A percentile compares a stretch with the other conserved stretches of the same genome.
These are phyloP conservation scores for Herpailurus yagouaroundi DNA, from an alignment of 2,113 vertebrate genomes.

Conservation along the genomic window DNA sequence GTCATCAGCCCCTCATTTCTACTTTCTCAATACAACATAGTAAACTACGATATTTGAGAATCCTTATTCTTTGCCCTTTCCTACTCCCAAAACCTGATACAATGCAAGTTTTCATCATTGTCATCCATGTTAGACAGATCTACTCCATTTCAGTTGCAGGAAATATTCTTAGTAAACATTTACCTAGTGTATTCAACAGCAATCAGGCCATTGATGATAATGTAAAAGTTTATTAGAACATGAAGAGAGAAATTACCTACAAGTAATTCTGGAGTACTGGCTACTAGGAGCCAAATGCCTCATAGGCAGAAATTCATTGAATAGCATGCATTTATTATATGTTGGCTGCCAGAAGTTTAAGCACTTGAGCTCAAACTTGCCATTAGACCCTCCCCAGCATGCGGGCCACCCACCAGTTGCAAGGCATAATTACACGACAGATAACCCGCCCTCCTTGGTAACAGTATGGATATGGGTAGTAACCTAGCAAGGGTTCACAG, in stretches of 20 bases:
- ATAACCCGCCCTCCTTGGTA: slow-evolving; percentile 96
- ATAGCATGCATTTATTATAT: slow-evolving; percentile 78
- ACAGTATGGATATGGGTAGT: slow-evolving; percentile 96
- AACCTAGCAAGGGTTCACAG: slow-evolving; percentile 94
- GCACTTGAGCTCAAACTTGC: slow-evolving; percentile 48
- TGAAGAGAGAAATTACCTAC: slow-evolving; percentile 66
- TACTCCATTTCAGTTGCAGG: slow-evolving; percentile 30
- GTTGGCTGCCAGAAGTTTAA: slow-evolving; percentile 56
- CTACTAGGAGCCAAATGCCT: slow-evolving; percentile 68
- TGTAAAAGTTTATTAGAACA: slow-evolving; percentile 5
- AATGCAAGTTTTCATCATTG: neutral
- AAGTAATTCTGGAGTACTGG: slow-evolving; percentile 64
- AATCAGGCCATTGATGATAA: slow-evolving; percentile 53
- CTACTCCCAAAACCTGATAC: neutral
- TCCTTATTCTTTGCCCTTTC: slow-evolving; percentile 31
- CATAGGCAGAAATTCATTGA: slow-evolving; percentile 69
- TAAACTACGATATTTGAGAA: slow-evolving; percentile 43
- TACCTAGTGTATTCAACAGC: neutral
- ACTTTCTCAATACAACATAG: slow-evolving; percentile 35
- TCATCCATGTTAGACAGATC: neutral
- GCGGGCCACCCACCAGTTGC: slow-evolving; percentile 98
- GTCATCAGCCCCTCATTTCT: slow-evolving; percentile 21
- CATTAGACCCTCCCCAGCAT: slow-evolving; percentile 95
- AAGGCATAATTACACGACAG: slow-evolving; percentile 97
- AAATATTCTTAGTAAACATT: slow-evolving; percentile 56